phyloP scores from a whole-genome alignment of 2,113 vertebrate species.

The Turnix velox region DNA sequence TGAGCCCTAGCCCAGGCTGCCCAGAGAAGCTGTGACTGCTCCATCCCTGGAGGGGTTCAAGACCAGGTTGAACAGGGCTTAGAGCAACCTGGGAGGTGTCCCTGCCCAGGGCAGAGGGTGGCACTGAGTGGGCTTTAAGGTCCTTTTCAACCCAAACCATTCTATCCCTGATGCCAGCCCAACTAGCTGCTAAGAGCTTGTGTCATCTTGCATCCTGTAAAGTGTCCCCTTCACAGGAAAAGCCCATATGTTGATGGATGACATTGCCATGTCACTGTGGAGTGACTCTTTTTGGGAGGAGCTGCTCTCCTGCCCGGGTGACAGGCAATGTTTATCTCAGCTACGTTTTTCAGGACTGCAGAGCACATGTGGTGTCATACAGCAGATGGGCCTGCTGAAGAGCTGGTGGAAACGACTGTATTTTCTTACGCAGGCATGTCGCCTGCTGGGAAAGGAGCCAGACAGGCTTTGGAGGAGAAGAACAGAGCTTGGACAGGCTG shows the following conservation, averaged over 20 bases:
- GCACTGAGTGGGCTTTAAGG: neutral
- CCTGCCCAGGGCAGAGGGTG: neutral
- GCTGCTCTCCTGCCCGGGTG: neutral
- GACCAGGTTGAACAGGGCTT: neutral
- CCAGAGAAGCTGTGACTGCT: neutral
- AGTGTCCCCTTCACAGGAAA: neutral
- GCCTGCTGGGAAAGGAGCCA: neutral
- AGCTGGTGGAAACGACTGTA: neutral
- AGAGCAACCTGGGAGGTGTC: neutral
- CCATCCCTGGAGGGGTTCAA: neutral
- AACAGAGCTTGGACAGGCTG: neutral
- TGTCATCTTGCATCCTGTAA: accelerated
- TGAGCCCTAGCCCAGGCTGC: neutral
- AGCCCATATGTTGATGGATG: neutral
- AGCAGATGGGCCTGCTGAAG: constrained; percentile 8
- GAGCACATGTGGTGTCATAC: neutral
- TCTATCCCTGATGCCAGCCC: neutral
- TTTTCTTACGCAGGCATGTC: neutral
- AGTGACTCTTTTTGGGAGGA: neutral
- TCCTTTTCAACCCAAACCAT: neutral
- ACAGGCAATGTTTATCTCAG: neutral
- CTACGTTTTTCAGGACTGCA: neutral
- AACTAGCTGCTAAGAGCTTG: neutral
- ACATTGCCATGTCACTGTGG: neutral
- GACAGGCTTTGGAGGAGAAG: neutral